Base-by-base conservation (phyloP, 2,797 vertebrate species). In the Malurus leucopterus region DNA sequence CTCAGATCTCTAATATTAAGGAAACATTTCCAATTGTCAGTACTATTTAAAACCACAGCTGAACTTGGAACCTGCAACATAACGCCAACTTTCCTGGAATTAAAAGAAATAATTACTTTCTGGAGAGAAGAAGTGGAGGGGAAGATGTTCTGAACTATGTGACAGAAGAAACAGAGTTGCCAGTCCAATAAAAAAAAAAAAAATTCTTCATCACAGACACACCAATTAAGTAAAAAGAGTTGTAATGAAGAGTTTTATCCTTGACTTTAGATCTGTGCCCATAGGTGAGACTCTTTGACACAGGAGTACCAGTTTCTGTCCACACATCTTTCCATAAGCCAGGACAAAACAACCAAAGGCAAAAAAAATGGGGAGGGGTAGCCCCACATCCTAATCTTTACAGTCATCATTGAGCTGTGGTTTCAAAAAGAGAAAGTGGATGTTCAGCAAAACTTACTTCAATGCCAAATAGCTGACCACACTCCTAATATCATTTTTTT, bases 31-130 rank as follows among this genome's bases (percentile, higher is more conserved):
- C 71, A 92, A 27, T 54, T 80, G 69, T 83, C 32, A 17, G 59
- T 86, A 90, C 71, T 91, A 86, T 62, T 92, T 79, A 92, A 93
- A 95, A 93, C 91, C 85, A 83, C 91, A 91, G 79, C 23, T 93
- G 69, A 91, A 92, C 72, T 92, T 91, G 92, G 89, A 95, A 91
- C 40, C 47, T 94, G 63, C 41, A 84, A 62, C 0, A 0, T 24
- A 81, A 93, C 34, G 84, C 41, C 54, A 90, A 43, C 58, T 82
- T 95, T 91, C 90, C 89, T 91, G 64, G 82, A 93, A 94, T 91
- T 88, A 89, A 92, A 80, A 88, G 10, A 82, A 85, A 79, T 3
- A 86, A 83, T 71, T 89, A 61, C 57, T 86, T 84, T 80, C 70
- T 51, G 55, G 49, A 21, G 7, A 79, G 43, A 46, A 68, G 55